Evolutionary conservation across 2,888 invertebrate genomes (phyloP), one percentile per base, ranked within the genome.

Genomic region (Tholera decimalis): DNA sequence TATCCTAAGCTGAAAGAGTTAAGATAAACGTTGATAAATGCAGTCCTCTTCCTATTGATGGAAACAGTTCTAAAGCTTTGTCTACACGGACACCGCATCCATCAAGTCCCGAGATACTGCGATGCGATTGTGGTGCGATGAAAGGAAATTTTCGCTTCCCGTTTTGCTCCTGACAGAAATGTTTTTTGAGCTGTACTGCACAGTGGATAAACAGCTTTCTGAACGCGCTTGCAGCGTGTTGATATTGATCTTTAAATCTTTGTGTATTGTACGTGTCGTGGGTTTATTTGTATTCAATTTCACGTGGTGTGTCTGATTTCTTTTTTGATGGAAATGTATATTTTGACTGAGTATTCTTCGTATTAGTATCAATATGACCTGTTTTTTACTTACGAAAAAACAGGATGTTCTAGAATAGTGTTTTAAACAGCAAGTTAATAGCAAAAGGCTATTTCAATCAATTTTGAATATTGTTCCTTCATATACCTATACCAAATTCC

Each of bases 71-170:
- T 66, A 64, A 67, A 74, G 58, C 56, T 50, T 26, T 28, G 33
- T 61, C 59, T 54, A 54, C 63, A 68, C 61, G 47, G 61, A 43
- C 60, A 28, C n/a, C n/a, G 58, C 63, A 77, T 77, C 64, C 60
- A 67, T 80, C 74, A 80, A 68, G 58, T 30, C 46, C 37, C 50
- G 24, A 65, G 72, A 67, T 63, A 55, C 51, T 56, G 73, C 54
- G 50, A 63, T 60, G 62, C 60, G 60, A 77, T 74, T 74, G 69
- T 75, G 51, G 43, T n/a, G 30, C 39, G 66, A 51, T 67, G 62
- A 75, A 74, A 73, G 70, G 57, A 55, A 67, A 74, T 75, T 70
- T 68, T 68, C 62, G 62, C 24, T 68, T 75, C 61, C 53, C 72
- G 73, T 75, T 66, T 71, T 50, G 33, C 37, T 72, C 26, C 35